Evolutionary conservation across 2,113 vertebrate genomes (phyloP).

Genomic region (Engystomops pustulosus): DNA sequence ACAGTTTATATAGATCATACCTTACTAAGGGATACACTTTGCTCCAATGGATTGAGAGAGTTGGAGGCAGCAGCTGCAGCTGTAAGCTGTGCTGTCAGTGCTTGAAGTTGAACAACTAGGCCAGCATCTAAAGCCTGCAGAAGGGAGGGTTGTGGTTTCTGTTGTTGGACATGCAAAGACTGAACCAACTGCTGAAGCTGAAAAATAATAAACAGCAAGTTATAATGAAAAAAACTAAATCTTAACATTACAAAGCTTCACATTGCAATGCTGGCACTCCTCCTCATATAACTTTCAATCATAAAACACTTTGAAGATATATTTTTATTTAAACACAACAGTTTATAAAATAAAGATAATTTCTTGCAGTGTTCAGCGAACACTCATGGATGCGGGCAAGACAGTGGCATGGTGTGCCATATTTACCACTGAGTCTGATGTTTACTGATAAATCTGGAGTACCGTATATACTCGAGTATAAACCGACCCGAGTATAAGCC

Average conservation of each 20-base stretch:
- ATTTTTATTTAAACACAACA: too few relatives aligned
- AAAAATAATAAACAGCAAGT: background rate
- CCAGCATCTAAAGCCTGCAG: slow-evolving; percentile 95
- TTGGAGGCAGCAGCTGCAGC: slow-evolving; percentile 93
- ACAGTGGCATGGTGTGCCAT: too few relatives aligned
- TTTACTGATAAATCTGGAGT: too few relatives aligned
- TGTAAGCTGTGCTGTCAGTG: slow-evolving; percentile 95
- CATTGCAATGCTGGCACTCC: too few relatives aligned
- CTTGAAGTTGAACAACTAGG: slow-evolving; percentile 95
- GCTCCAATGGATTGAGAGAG: slow-evolving; percentile 92
- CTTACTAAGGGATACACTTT: slow-evolving; percentile 97
- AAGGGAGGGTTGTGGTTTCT: slow-evolving; percentile 96
- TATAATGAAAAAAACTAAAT: background rate
- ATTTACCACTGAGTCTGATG: too few relatives aligned
- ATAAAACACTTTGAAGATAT: too few relatives aligned
- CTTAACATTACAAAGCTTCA: background rate
- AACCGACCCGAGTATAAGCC: too few relatives aligned
- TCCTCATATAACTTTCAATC: too few relatives aligned
- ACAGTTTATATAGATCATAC: slow-evolving; percentile 68
- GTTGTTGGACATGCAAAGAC: slow-evolving; percentile 95
- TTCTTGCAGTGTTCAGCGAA: too few relatives aligned
- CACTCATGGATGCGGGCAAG: too few relatives aligned
- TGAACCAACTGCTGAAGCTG: slow-evolving; percentile 97
- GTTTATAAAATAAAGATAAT: too few relatives aligned
- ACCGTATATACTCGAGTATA: too few relatives aligned